phyloP scores from a whole-genome alignment of 2,797 vertebrate genomes.

The Poeciliopsis turneri region DNA sequence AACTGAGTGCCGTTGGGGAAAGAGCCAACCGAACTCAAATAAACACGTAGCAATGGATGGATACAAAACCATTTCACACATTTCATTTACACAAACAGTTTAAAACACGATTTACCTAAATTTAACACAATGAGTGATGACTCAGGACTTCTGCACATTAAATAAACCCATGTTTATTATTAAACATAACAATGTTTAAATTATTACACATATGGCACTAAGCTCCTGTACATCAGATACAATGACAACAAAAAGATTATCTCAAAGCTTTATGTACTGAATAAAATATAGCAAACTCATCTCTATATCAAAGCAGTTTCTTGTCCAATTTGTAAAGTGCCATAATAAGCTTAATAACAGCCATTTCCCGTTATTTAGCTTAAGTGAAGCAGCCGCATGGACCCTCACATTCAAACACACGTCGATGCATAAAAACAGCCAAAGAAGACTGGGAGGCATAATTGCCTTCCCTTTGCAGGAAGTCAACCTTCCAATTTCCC shows the following conservation, averaged over 20 bases:
- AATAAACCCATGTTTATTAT: background rate
- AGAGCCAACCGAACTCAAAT: background rate
- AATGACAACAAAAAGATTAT: background rate
- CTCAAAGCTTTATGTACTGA: background rate
- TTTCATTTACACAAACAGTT: background rate
- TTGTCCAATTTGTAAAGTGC: conserved; percentile 27
- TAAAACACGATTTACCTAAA: background rate
- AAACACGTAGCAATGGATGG: background rate
- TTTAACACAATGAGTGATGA: background rate
- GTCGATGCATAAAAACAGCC: conserved; percentile 37
- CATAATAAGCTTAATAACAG: conserved; percentile 33
- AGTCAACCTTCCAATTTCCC: conserved; percentile 72
- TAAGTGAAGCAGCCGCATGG: conserved; percentile 29
- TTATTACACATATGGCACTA: no score
- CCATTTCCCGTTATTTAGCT: conserved; percentile 32
- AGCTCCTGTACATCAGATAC: background rate
- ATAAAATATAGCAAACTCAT: conserved; percentile 6
- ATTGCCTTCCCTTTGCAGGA: conserved; percentile 68
- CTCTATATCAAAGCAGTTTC: conserved; percentile 13
- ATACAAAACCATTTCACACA: background rate
- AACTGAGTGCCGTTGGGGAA: background rate
- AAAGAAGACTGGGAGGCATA: conserved; percentile 51
- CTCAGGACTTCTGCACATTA: background rate
- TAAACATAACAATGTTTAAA: no score
- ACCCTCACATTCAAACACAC: conserved; percentile 31